phyloP scores from a whole-genome alignment of 2,113 vertebrate species.

The Heterotilapia buettikoferi region DNA sequence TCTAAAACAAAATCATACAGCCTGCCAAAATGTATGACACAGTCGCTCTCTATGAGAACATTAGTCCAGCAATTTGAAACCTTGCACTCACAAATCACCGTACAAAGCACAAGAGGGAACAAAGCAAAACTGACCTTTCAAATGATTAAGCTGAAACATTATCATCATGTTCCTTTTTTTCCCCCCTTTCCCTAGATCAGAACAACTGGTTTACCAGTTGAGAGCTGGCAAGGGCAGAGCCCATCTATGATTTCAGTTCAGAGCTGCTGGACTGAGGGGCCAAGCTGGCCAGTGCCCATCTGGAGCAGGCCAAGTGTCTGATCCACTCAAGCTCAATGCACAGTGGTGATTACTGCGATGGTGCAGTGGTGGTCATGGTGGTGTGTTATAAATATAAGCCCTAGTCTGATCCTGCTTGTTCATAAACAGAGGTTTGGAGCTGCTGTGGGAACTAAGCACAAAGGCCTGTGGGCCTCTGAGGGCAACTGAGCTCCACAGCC shows the following conservation, averaged over 20 bases:
- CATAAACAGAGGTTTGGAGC: slow-evolving; percentile 73
- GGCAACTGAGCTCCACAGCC: slow-evolving; percentile 58
- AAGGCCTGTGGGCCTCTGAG: slow-evolving; percentile 64
- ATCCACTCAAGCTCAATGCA: slow-evolving; percentile 77
- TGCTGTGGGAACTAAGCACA: slow-evolving; percentile 75
- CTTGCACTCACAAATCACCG: slow-evolving; percentile 48
- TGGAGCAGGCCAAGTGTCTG: slow-evolving; percentile 77
- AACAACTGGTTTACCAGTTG: slow-evolving; percentile 74
- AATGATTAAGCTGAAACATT: slow-evolving; percentile 71
- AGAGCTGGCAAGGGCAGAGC: slow-evolving; percentile 72
- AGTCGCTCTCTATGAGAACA: slow-evolving; percentile 35
- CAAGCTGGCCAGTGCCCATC: slow-evolving; percentile 76
- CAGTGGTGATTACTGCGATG: slow-evolving; percentile 77
- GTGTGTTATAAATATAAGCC: slow-evolving; percentile 84
- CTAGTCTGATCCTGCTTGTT: slow-evolving; percentile 73
- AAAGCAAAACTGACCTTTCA: slow-evolving; percentile 69
- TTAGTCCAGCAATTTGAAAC: slow-evolving; percentile 60
- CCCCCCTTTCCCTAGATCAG: slow-evolving; percentile 54
- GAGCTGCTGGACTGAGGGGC: slow-evolving; percentile 67
- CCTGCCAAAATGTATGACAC: slow-evolving; percentile 54
- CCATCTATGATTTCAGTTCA: slow-evolving; percentile 77
- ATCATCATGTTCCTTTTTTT: slow-evolving; percentile 57
- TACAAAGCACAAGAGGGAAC: slow-evolving; percentile 58
- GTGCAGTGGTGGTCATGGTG: slow-evolving; percentile 74
- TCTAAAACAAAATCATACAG: slow-evolving; percentile 39